Conservation (phyloP, 2,888 invertebrate genomes). For the Calliscelio sp. region DNA sequence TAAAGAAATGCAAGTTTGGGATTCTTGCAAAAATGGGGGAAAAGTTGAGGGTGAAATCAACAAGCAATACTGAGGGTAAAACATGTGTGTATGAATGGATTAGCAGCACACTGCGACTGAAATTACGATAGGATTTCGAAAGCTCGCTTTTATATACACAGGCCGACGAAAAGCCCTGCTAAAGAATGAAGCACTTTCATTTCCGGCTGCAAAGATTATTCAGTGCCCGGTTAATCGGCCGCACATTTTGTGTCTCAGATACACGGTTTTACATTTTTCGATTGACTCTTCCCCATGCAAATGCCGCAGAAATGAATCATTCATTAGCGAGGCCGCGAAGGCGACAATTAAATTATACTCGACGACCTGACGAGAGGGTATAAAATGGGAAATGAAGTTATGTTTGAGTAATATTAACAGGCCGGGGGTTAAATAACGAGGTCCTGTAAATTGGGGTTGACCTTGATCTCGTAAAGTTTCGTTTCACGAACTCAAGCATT, state of each 20-base stretch:
- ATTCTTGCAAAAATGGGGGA: too few relatives aligned
- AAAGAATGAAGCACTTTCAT: constrained; percentile 74
- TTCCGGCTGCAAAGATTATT: constrained; percentile 74
- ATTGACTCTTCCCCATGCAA: constrained; percentile 18
- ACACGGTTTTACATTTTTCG: background rate
- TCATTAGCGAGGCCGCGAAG: background rate
- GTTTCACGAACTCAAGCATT: too few relatives aligned
- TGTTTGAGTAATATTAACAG: background rate
- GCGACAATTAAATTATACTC: constrained; percentile 16
- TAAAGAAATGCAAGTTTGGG: too few relatives aligned
- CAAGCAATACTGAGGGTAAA: constrained; percentile 30
- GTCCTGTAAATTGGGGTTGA: too few relatives aligned
- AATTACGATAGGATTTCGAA: constrained; percentile 85
- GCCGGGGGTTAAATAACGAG: background rate
- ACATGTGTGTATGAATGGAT: constrained; percentile 83
- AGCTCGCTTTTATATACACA: constrained; percentile 47
- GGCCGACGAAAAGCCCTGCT: constrained; percentile 43
- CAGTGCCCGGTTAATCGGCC: constrained; percentile 68
- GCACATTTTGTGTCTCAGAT: constrained; percentile 53
- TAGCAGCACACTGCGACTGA: constrained; percentile 83
- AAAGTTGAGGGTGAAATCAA: constrained; percentile 42
- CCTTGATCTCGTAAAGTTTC: too few relatives aligned
- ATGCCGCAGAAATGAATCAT: background rate
- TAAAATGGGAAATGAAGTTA: constrained; percentile 9
- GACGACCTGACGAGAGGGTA: background rate